Base-by-base conservation (phyloP, 1,140 invertebrate species). In the Drosophila hydei region DNA sequence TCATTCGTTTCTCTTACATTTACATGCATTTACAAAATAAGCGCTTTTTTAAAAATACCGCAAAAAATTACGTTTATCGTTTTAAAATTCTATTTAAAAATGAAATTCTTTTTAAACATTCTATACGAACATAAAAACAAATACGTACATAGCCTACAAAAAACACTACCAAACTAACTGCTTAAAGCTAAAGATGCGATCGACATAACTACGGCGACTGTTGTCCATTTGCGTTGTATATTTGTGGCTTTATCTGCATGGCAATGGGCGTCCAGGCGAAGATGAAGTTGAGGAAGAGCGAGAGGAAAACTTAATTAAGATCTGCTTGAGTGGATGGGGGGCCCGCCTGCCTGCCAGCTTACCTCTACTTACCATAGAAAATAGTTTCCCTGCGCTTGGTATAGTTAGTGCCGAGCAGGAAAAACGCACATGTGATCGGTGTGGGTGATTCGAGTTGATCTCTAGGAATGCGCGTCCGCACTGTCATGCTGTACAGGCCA, bases 21-120 rank as follows among this genome's bases (percentile, higher is more conserved):
- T 90, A 91, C 77, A 91, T 91, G 90, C 90, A 91, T 91, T 84
- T 91, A 91, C 83, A 91, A 91, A 91, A 91, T 91, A 91, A 91
- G 90, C 90, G 88, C 75, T 77, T 84, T 84, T 87, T 91, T 88
- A 68, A 91, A 90, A 91, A 91, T 91, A 89, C 87, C 89, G 90
- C 90, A 89, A 91, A 91, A 88, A 91, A 88, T 89, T 89, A 85
- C 84, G 77, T 89, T 90, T 91, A 87, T 87, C 75, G 72, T 80
- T 33, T 84, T 72, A 91, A 90, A 90, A 89, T 70, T 90, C 81
- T 89, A 91, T 89, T 76, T 84, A 74, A 84, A 89, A 89, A 84
- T 77, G 30, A 70, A 77, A 70, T 69, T 74, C 61, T 74, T 64
- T 63, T 58, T 61, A 81, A 90, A 81, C 75, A 84, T 75, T 73